Evolutionary conservation across 2,113 vertebrate species (phyloP).

Genomic region (Poeciliopsis turrubarensis): DNA sequence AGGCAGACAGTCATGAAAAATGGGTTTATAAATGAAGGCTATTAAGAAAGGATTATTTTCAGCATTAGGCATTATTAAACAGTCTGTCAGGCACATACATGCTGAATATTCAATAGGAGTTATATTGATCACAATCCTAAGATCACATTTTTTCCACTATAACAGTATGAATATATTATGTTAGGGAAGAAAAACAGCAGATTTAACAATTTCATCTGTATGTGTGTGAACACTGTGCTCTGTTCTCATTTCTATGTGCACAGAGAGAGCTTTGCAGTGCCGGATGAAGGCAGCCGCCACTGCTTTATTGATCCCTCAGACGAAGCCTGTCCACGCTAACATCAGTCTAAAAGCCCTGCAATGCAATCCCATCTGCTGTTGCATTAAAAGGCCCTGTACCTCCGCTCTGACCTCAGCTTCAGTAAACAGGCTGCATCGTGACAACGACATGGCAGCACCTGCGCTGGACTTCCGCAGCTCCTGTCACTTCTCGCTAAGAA

Average conservation of each 20-base stretch:
- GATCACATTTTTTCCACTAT: conserved; percentile 19
- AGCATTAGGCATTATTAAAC: conserved; percentile 29
- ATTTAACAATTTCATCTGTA: conserved; percentile 12
- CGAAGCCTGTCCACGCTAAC: conserved; percentile 59
- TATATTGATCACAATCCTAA: conserved; percentile 47
- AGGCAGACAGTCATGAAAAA: conserved; percentile 31
- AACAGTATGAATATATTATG: conserved; percentile 33
- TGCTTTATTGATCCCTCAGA: conserved; percentile 63
- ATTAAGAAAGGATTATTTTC: conserved; percentile 29
- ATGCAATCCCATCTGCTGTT: conserved; percentile 69
- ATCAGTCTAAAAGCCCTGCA: conserved; percentile 75
- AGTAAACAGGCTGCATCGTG: conserved; percentile 49
- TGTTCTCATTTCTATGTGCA: conserved; percentile 37
- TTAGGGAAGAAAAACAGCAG: conserved; percentile 28
- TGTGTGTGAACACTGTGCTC: conserved; percentile 29
- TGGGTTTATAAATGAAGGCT: conserved; percentile 33
- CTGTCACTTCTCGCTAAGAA: conserved; percentile 60
- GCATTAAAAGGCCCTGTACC: conserved; percentile 53
- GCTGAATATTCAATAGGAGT: conserved; percentile 31
- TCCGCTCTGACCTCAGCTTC: conserved; percentile 55
- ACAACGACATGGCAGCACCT: conserved; percentile 54
- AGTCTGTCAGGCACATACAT: conserved; percentile 52
- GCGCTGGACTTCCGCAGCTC: conserved; percentile 35
- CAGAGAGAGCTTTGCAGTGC: conserved; percentile 49
- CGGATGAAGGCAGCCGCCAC: conserved; percentile 58